A percentile compares a stretch with the other conserved stretches of the same genome.
phyloP scores from a whole-genome alignment of 2,888 invertebrate genomes.

The Pomacea canaliculata region DNA sequence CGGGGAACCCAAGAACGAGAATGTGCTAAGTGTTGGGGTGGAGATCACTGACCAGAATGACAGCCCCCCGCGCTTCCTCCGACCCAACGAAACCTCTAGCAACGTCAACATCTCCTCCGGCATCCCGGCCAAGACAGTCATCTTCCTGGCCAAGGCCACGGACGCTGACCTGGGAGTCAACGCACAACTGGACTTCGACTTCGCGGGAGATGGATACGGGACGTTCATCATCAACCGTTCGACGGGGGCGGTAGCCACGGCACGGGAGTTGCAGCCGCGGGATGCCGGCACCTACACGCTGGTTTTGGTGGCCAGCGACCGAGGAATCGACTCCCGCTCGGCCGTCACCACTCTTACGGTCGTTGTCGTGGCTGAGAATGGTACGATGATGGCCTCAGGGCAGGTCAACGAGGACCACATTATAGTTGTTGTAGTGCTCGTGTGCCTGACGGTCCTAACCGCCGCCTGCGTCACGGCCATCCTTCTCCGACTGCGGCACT shows the following conservation, averaged over 20 bases:
- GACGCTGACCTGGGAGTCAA: conserved; percentile 54
- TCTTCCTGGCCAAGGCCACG: conserved; percentile 48
- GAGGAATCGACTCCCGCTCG: conserved; percentile 41
- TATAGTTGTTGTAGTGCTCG: conserved; percentile 52
- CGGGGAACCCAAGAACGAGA: conserved; percentile 44
- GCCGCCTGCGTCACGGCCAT: conserved; percentile 52
- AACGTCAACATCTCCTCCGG: conserved; percentile 44
- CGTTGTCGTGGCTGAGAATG: conserved; percentile 42
- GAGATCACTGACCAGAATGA: conserved; percentile 61
- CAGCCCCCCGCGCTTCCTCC: conserved; percentile 54
- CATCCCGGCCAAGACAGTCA: conserved; percentile 44
- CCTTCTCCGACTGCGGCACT: conserved; percentile 49
- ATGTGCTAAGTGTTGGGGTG: conserved; percentile 42
- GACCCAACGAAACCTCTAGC: conserved; percentile 52
- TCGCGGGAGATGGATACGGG: conserved; percentile 24
- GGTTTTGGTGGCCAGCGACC: conserved; percentile 48
- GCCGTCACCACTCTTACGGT: conserved; percentile 38
- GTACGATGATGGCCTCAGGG: conserved; percentile 30
- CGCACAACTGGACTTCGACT: conserved; percentile 24
- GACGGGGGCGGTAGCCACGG: conserved; percentile 23
- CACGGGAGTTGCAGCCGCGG: conserved; percentile 11
- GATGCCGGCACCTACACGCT: conserved; percentile 46
- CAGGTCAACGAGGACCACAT: conserved; percentile 33
- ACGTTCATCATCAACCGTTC: conserved; percentile 24
- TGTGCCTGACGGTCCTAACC: conserved; percentile 51